Conservation (phyloP, 2,113 vertebrate species). For the Chloropsis hardwickii region DNA sequence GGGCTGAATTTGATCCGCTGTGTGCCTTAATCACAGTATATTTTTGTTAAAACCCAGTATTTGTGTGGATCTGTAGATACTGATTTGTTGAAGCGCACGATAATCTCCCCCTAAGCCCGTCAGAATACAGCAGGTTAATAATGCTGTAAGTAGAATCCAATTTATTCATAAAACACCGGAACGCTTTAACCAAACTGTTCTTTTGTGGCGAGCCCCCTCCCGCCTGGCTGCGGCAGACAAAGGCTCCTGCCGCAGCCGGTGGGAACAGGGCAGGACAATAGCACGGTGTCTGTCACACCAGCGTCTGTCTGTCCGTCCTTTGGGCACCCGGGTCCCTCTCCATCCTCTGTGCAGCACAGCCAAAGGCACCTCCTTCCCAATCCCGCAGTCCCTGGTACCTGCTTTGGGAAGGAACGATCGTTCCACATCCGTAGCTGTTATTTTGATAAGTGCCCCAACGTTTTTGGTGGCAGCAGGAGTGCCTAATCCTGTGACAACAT, state of each 20-base stretch:
- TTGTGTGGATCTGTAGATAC: slow-evolving; percentile 54
- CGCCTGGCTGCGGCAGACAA: slow-evolving; percentile 30
- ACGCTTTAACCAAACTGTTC: slow-evolving; percentile 64
- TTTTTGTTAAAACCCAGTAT: slow-evolving; percentile 63
- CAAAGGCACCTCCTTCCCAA: fast-evolving
- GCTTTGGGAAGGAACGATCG: neutral
- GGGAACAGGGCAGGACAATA: neutral
- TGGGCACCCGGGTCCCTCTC: neutral
- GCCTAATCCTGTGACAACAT: neutral
- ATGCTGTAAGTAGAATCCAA: slow-evolving; percentile 61
- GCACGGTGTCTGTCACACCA: neutral
- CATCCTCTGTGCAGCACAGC: fast-evolving
- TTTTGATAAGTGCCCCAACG: neutral
- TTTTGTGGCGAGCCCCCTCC: slow-evolving; percentile 47
- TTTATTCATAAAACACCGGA: slow-evolving; percentile 67
- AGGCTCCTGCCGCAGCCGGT: neutral
- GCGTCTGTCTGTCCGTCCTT: neutral
- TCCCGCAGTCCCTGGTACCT: neutral
- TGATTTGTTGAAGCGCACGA: slow-evolving; percentile 50
- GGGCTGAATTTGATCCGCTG: slow-evolving; percentile 47
- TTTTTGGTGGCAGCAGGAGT: neutral
- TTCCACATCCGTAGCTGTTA: neutral
- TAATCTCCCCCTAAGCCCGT: slow-evolving; percentile 64
- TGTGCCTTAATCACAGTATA: slow-evolving; percentile 63
- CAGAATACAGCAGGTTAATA: slow-evolving; percentile 68